A percentile compares a stretch with the other conserved stretches of the same genome.
phyloP scores from a whole-genome alignment of 2,888 invertebrate genomes.

The Calameuta pallipes region DNA sequence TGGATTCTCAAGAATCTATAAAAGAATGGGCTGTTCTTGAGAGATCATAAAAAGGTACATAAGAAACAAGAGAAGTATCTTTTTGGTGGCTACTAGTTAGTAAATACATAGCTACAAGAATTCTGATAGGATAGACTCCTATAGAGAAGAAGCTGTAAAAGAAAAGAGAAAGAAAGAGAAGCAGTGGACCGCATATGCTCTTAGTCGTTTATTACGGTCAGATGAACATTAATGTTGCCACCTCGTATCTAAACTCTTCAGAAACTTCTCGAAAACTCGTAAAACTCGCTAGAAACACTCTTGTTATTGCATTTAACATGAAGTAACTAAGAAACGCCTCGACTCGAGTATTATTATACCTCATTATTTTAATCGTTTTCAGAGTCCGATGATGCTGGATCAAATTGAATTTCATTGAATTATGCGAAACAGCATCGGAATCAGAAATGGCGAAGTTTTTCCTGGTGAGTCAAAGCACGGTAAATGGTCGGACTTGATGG shows the following conservation, averaged over 20 bases:
- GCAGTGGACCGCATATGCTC: neutral
- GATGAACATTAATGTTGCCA: constrained; percentile 1
- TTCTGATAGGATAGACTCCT: neutral
- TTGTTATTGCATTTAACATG: neutral
- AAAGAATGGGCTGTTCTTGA: neutral
- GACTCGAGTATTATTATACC: neutral
- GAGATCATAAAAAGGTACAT: neutral
- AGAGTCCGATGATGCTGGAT: neutral
- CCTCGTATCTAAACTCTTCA: constrained; percentile 6
- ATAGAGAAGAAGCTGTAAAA: neutral
- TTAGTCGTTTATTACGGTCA: neutral
- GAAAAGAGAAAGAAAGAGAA: neutral
- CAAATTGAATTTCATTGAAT: neutral
- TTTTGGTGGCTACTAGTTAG: neutral
- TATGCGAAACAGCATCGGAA: neutral
- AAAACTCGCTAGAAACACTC: neutral
- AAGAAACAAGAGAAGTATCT: neutral
- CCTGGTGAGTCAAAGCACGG: neutral
- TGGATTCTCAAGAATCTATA: neutral
- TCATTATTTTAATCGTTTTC: neutral
- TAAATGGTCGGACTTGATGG: neutral
- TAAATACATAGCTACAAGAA: neutral
- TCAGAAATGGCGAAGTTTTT: neutral
- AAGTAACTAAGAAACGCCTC: neutral
- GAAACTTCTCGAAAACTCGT: neutral